phyloP scores from a whole-genome alignment of 2,888 invertebrate genomes.

The Drosophila algonquin region DNA sequence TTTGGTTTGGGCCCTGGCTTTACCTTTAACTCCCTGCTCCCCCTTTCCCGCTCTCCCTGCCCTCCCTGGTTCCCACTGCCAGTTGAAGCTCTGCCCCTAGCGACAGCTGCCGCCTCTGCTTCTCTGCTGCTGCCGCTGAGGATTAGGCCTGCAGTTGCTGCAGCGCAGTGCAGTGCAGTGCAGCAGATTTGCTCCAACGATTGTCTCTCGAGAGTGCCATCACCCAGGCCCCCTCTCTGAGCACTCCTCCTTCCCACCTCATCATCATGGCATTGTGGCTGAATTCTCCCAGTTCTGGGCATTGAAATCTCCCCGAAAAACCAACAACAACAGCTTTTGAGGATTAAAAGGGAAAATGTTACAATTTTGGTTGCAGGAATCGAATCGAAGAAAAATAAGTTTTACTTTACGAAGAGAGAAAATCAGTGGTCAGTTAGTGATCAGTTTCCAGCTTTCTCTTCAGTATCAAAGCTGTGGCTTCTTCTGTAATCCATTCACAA shows the following conservation, averaged over 20 bases:
- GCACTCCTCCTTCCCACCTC: neutral
- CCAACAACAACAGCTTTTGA: too few relatives aligned
- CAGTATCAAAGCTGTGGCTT: too few relatives aligned
- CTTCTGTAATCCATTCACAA: too few relatives aligned
- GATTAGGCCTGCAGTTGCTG: constrained; percentile 13
- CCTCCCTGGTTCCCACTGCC: neutral
- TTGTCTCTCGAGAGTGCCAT: constrained; percentile 43
- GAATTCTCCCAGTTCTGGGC: constrained; percentile 7
- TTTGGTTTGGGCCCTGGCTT: neutral
- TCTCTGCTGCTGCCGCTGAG: constrained; percentile 8
- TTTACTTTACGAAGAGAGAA: too few relatives aligned
- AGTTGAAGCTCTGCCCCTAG: constrained; percentile 47
- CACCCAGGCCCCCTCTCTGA: neutral
- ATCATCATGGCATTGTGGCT: constrained; percentile 5
- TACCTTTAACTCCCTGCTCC: neutral
- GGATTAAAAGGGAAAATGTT: neutral
- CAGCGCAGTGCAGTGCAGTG: constrained; percentile 11
- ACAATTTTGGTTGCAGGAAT: too few relatives aligned
- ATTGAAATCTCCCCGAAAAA: constrained; percentile 2
- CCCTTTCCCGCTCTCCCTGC: neutral
- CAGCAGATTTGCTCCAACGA: constrained; percentile 45
- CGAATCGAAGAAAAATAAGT: too few relatives aligned
- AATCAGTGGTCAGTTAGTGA: too few relatives aligned
- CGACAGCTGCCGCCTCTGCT: constrained; percentile 52
- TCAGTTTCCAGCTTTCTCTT: too few relatives aligned